Evolutionary conservation across 2,113 vertebrate species (phyloP).

Genomic region (Uropsilus gracilis): DNA sequence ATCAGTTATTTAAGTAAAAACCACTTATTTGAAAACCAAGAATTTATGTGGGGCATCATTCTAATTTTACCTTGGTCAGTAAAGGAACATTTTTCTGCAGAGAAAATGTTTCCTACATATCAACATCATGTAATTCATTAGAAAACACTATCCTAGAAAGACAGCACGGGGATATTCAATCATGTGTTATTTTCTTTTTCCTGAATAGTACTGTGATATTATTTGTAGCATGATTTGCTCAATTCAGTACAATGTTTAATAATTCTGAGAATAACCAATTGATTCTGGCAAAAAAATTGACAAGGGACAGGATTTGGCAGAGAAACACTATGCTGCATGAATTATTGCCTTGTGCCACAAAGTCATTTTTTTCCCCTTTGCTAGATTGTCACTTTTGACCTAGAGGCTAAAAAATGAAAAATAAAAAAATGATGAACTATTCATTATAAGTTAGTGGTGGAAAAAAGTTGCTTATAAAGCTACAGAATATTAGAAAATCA

Average conservation of each 20-base stretch:
- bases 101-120: constrained; percentile 48
- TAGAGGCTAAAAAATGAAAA: constrained; percentile 42
- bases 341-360: not conserved
- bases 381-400: not conserved
- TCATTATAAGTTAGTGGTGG: not conserved
- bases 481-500: not conserved
- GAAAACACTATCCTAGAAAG: constrained; percentile 55
- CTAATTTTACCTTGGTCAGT: constrained; percentile 1
- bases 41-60: not conserved
- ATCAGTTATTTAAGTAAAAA: constrained; percentile 54
- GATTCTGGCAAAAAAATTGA: constrained; percentile 59
- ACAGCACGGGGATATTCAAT: constrained; percentile 20
- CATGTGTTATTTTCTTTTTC: constrained; percentile 56
- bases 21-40: constrained; percentile 4
- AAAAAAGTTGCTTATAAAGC: constrained; percentile 5
- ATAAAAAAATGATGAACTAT: not conserved
- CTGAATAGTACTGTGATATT: constrained; percentile 47
- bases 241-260: constrained; percentile 50
- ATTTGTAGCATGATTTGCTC: constrained; percentile 55
- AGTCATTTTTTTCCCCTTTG: not conserved
- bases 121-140: constrained; percentile 39
- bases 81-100: constrained; percentile 1
- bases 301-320: constrained; percentile 57
- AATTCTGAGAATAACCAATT: constrained; percentile 62
- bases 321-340: constrained; percentile 26